Evolutionary conservation across 2,888 invertebrate species (phyloP), one percentile per base, ranked within the genome.

Genomic region (Callimorpha dominula): DNA sequence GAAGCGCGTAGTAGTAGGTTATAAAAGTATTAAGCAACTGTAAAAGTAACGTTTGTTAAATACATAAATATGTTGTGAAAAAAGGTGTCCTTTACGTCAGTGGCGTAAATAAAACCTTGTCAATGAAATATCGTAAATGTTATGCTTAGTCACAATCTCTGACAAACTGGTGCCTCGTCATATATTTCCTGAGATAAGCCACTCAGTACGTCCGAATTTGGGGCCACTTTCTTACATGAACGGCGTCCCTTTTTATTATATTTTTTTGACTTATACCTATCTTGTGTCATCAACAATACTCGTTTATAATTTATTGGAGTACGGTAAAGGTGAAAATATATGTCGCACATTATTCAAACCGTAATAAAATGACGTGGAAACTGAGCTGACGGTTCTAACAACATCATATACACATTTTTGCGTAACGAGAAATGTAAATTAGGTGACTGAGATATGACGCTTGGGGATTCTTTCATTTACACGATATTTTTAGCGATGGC

Each of bases 161-260:
- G 78, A 81, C 81, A 78, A 75, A 78, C 75, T 76, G 60, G 70
- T 79, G 74, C 81, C 72, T 72, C 68, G 78, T 74, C 80, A 85
- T 85, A 88, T 83, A 87, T 84, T 83, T 78, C 75, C 75, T 73
- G 70, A 80, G 86, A 85, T 86, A 88, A 86, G 82, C 80, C 79
- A 77, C 81, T 80, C 78, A 73, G 70, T 75, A 81, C 74, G 74
- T 77, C 80, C 74, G 76, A 77, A 75, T 76, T 75, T 67, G 74
- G 69, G 72, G 65, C 69, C 75, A 78, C 75, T 82, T 80, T 81
- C 74, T 75, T 75, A 77, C 74, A 82, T 76, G 84, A 81, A 79
- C 74, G 79, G 50, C 75, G 73, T 74, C 84, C 84, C 76, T 80
- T 76, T 72, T 78, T 80, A 84, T 84, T 74, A 67, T 66, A 67